Evolutionary conservation across 1,140 invertebrate genomes (phyloP).

Genomic region (Octopus sinensis): DNA sequence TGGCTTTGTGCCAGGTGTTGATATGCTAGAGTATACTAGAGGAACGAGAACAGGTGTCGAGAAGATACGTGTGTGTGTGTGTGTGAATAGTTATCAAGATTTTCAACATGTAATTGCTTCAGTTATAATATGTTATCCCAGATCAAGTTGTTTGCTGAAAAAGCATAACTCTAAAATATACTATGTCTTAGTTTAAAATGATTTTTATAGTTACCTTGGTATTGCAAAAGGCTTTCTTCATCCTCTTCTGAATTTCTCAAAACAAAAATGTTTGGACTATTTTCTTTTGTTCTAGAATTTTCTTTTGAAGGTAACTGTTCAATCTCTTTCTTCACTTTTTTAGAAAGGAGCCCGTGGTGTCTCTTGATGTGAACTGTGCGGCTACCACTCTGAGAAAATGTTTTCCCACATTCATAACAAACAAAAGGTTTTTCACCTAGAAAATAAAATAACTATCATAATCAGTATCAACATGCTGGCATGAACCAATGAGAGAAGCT

Average conservation of each 20-base stretch:
- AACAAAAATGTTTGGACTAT: not conserved
- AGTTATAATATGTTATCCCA: too few relatives aligned
- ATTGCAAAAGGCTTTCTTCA: not conserved
- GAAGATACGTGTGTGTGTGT: too few relatives aligned
- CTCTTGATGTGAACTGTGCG: slow-evolving; percentile 39
- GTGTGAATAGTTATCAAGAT: too few relatives aligned
- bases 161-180: not conserved
- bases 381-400: slow-evolving; percentile 49
- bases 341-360: slow-evolving; percentile 28
- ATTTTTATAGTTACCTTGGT: not conserved
- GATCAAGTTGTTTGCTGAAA: too few relatives aligned
- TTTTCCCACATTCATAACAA: slow-evolving; percentile 46
- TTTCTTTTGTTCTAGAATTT: not conserved
- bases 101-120: too few relatives aligned
- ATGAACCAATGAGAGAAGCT: not conserved
- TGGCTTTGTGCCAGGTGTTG: too few relatives aligned
- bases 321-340: slow-evolving; percentile 15
- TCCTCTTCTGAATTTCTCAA: not conserved
- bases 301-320: not conserved
- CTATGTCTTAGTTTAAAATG: not conserved
- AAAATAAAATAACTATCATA: not conserved
- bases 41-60: too few relatives aligned
- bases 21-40: too few relatives aligned
- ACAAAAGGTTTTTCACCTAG: slow-evolving; percentile 57
- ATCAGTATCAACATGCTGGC: too few relatives aligned